These are phyloP conservation scores for Laothoe populi DNA, from an alignment of 2,888 invertebrate genomes.

Conservation along the genomic window DNA sequence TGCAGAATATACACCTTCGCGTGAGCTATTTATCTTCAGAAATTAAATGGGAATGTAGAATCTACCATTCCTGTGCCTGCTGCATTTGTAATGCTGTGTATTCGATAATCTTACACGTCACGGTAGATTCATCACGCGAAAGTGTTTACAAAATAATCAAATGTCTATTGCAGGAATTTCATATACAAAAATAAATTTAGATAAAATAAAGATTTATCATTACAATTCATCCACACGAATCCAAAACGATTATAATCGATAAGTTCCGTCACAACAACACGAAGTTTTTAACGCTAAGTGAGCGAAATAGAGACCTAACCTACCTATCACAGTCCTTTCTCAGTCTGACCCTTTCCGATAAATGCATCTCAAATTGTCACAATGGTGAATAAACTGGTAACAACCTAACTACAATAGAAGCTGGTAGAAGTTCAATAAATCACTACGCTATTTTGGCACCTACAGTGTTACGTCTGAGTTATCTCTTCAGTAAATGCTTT, in stretches of 20 bases:
- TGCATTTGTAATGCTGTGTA: no score
- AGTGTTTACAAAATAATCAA: slow-evolving; percentile 33
- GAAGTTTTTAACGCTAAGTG: slow-evolving; percentile 76
- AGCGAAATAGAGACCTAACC: slow-evolving; percentile 79
- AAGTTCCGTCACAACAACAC: slow-evolving; percentile 58
- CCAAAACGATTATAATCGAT: slow-evolving; percentile 54
- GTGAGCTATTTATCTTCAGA: not conserved
- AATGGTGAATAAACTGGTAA: slow-evolving; percentile 79
- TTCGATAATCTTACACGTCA: not conserved
- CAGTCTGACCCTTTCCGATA: slow-evolving; percentile 83
- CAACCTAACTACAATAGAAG: slow-evolving; percentile 76
- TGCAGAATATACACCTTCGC: slow-evolving; percentile 11
- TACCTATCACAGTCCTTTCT: slow-evolving; percentile 84
- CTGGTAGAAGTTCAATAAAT: slow-evolving; percentile 68
- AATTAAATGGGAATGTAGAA: not conserved
- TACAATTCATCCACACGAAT: slow-evolving; percentile 59
- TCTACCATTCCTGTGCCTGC: no score
- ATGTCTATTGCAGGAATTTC: slow-evolving; percentile 51
- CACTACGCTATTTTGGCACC: slow-evolving; percentile 81
- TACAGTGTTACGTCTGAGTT: slow-evolving; percentile 65
- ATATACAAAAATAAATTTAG: slow-evolving; percentile 43
- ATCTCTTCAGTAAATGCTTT: slow-evolving; percentile 54
- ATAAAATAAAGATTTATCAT: slow-evolving; percentile 44
- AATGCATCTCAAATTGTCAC: slow-evolving; percentile 79
- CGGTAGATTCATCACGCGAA: not conserved